Evolutionary conservation across 2,113 vertebrate genomes (phyloP), one percentile per base, ranked within the genome.

Genomic region (Hyla sarda): DNA sequence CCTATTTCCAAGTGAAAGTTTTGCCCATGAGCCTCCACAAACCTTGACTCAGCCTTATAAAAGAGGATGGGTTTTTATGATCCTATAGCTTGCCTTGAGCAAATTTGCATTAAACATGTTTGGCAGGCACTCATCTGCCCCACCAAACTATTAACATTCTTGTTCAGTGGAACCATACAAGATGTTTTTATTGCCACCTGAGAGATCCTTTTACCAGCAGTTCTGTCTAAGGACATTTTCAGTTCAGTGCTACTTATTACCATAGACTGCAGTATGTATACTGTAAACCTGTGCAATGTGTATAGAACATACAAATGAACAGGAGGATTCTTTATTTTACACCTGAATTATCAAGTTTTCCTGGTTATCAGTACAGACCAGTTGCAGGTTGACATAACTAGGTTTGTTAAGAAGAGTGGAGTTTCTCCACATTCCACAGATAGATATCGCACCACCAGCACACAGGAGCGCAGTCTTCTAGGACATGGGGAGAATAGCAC

Each of bases 381-480:
- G 82, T 62, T 84, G 48, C 13, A 47, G 72, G 71, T 75, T 84
- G 71, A 62, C 16, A 62, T 37, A 84, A 28, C 82, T 47, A 41
- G 82, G n/a, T 73, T 60, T 19, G 16, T 67, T 69, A 67, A 25
- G 81, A 50, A 9, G 17, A 45, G 5, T 19, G 32, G 58, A 21
- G 12, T 37, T n/a, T 58, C 28, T 30, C 19, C 48, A 72, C 82
- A 83, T 72, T 83, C 65, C 48, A 83, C 17, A 30, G 45, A 69
- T 32, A 21, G 9, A 54, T 41, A 73, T 41, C 3, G 8, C 2
- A 1, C 21, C 37, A 45, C 71, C 37, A 45, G 37, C 34, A 73
- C 23, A 23, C 19, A 23, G 23, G 28, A 14, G 28, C 62, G 0
- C 25, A 67, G 62, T 30, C 62, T 65, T 69, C 65, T 45, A 45